Evolutionary conservation across 2,888 invertebrate species (phyloP).

Genomic region (Ophonus ardosiacus): DNA sequence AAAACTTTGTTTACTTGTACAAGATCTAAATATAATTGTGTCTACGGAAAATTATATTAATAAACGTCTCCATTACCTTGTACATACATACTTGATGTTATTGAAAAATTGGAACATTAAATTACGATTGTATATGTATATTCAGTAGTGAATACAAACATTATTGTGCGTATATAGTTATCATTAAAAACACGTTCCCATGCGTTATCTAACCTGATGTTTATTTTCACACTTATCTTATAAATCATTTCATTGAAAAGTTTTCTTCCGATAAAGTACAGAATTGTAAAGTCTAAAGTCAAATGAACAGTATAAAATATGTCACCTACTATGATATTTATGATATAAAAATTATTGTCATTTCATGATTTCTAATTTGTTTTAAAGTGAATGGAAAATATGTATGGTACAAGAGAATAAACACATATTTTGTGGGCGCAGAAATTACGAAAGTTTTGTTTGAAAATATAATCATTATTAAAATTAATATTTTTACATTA

Average conservation of each 20-base stretch:
- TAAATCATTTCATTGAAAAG: constrained; percentile 23
- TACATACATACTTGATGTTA: neutral
- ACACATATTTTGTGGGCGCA: no score
- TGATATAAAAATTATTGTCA: no score
- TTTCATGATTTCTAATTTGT: no score
- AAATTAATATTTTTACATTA: no score
- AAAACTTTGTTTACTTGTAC: neutral
- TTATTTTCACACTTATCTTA: constrained; percentile 30
- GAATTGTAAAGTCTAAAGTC: neutral
- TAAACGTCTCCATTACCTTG: neutral
- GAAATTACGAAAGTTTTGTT: no score
- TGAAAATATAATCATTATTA: no score
- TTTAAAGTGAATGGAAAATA: no score
- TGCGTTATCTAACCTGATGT: constrained; percentile 14
- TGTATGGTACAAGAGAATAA: no score
- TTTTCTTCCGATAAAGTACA: neutral
- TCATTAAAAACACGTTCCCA: constrained; percentile 23
- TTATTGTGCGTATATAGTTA: constrained; percentile 26
- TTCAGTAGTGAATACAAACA: constrained; percentile 9
- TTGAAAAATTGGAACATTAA: constrained; percentile 2
- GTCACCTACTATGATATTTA: no score
- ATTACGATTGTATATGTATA: neutral
- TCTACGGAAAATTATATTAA: neutral
- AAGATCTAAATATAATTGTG: neutral
- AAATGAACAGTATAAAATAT: no score